Evolutionary conservation across 92 coral and sea anemone genomes (phyloP).

Genomic region (Porites lobata): DNA sequence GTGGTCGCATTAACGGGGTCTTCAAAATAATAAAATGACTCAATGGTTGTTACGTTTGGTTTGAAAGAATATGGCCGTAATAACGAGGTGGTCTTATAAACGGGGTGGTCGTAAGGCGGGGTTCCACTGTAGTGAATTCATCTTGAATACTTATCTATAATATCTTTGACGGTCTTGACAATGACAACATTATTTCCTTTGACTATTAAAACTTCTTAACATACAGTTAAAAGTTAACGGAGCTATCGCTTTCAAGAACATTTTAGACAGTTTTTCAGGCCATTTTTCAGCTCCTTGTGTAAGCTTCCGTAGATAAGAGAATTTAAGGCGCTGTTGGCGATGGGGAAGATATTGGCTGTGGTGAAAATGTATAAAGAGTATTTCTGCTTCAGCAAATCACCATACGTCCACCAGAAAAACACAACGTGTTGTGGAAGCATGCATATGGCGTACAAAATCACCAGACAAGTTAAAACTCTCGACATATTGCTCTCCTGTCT

Average conservation of each 20-base stretch:
- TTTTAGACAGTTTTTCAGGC: background rate
- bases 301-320: slow-evolving; percentile 86
- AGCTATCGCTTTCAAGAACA: background rate
- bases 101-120: too few species aligned
- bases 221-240: too few species aligned
- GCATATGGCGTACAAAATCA: slow-evolving; percentile 60
- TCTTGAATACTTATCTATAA: too few species aligned
- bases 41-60: too few species aligned
- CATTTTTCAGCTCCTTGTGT: slow-evolving; percentile 68
- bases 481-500: slow-evolving; percentile 79
- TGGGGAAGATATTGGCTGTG: slow-evolving; percentile 79
- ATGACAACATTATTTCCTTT: too few species aligned
- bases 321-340: slow-evolving; percentile 87
- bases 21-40: too few species aligned
- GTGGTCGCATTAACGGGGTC: too few species aligned
- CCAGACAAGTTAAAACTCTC: slow-evolving; percentile 74
- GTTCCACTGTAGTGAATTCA: too few species aligned
- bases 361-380: slow-evolving; percentile 58
- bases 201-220: too few species aligned
- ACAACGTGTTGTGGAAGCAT: slow-evolving; percentile 63
- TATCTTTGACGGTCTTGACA: too few species aligned
- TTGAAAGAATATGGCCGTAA: too few species aligned
- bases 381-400: slow-evolving; percentile 54
- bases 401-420: slow-evolving; percentile 72
- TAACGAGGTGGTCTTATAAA: too few species aligned